A percentile compares a stretch with the other conserved stretches of the same genome.
Evolutionary conservation across 2,797 vertebrate species (phyloP).

Genomic region (Naso thynnoides): DNA sequence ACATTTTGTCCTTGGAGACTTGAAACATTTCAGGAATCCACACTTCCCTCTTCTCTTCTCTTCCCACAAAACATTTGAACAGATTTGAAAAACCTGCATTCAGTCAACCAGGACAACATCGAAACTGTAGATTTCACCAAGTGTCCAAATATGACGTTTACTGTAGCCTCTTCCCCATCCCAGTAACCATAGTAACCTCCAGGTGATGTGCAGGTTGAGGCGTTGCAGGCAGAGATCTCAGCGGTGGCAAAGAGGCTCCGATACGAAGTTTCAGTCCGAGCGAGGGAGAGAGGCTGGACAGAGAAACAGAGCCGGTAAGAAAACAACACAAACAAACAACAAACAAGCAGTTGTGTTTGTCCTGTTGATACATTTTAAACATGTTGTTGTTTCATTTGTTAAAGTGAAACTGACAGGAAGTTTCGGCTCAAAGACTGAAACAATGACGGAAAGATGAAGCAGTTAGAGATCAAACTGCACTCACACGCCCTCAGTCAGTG

Average conservation of each 20-base stretch:
- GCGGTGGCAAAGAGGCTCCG: constrained; percentile 85
- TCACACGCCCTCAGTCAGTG: no score
- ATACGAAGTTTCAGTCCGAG: constrained; percentile 88
- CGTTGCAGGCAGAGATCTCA: constrained; percentile 91
- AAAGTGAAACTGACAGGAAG: background rate
- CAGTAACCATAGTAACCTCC: constrained; percentile 43
- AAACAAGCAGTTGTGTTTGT: background rate
- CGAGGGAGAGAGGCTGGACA: constrained; percentile 88
- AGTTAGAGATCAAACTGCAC: no score
- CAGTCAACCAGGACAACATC: no score
- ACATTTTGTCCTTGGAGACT: background rate
- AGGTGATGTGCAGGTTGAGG: constrained; percentile 89
- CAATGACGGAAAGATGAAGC: no score
- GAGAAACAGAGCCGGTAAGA: constrained; percentile 89
- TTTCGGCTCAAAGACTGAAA: background rate
- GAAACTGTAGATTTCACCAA: background rate
- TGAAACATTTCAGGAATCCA: constrained; percentile 7
- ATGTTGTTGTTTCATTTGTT: no score
- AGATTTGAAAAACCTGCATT: no score
- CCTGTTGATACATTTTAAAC: no score
- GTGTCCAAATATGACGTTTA: background rate
- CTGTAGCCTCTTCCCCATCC: background rate
- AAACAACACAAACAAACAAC: background rate
- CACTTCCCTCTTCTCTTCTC: background rate
- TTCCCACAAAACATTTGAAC: background rate